Evolutionary conservation across 2,888 invertebrate species (phyloP), one percentile per base, ranked within the genome.

Genomic region (Eupithecia abbreviata): DNA sequence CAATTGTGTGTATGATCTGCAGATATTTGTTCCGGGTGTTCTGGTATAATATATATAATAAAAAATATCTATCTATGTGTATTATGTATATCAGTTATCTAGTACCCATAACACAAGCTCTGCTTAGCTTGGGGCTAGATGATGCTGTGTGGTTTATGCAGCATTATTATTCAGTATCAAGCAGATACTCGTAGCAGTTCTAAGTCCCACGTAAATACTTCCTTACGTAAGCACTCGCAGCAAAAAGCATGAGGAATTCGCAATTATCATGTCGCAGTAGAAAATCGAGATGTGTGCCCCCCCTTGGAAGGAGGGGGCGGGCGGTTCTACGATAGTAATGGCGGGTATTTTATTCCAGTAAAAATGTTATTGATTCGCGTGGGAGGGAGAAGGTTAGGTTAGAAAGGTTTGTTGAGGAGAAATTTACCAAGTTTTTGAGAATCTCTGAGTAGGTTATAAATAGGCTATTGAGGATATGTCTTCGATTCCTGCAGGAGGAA

Each of bases 241-340:
- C 84, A 83, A 84, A 85, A 85, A 84, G 81, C 83, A 79, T 82
- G 62, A 86, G 86, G 86, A 88, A 85, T 86, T 85, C 85, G 86
- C 87, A 88, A 88, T 88, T 87, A 89, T 87, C 86, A 83, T 84
- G 84, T 85, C 83, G 78, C 58, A 65, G 84, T 81, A 84, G 84
- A 82, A 87, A 85, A 89, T 90, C 89, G 91, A 88, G 91, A 91
- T 87, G 89, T 89, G 86, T 88, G 86, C 80, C 68, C 80, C 76
- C 74, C 74, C 18, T 71, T 77, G 66, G 18, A 77, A 72, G 66
- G 69, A 83, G 82, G 85, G 82, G 73, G 84, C 85, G 91, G 6
- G 41, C 42, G 42, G 15, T 66, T 42, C 15, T 30, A 30, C 15
- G 42, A 42, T 66, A 66, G 66, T 42, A 66, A 66, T 65, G 66